These are phyloP conservation scores for Tachina fera DNA, from an alignment of 2,888 invertebrate genomes.

Conservation along the genomic window DNA sequence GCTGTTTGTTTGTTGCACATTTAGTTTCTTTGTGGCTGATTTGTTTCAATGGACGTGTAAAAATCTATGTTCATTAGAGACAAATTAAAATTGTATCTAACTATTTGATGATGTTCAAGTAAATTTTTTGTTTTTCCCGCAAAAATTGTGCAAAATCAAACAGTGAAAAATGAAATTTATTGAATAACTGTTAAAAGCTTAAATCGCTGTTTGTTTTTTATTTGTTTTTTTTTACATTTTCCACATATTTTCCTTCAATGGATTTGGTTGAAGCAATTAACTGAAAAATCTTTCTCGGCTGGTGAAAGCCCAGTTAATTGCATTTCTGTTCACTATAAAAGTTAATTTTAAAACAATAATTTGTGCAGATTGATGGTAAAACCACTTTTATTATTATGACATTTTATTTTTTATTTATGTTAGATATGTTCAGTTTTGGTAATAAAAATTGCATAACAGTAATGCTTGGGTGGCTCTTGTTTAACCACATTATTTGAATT, in stretches of 20 bases:
- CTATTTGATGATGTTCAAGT: constrained; percentile 40
- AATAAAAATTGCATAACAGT: neutral
- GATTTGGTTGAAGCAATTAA: constrained; percentile 33
- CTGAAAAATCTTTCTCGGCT: neutral
- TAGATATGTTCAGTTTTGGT: neutral
- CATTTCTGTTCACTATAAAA: constrained; percentile 41
- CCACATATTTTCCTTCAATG: constrained; percentile 41
- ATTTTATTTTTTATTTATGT: neutral
- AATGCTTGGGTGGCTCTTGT: neutral
- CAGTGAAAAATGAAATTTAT: neutral
- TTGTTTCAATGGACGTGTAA: constrained; percentile 67
- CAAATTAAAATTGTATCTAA: constrained; percentile 67
- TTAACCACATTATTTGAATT: constrained; percentile 1
- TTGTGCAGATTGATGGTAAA: constrained; percentile 35
- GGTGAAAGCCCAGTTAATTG: constrained; percentile 58
- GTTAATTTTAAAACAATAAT: constrained; percentile 45
- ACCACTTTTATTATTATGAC: constrained; percentile 36
- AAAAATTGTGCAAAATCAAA: neutral
- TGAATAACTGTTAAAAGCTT: constrained; percentile 23
- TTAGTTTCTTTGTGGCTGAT: constrained; percentile 53
- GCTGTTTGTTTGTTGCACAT: constrained; percentile 13
- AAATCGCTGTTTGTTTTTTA: neutral
- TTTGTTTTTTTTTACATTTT: constrained; percentile 38
- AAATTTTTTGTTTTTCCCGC: constrained; percentile 7
- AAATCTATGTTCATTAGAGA: constrained; percentile 72